Evolutionary conservation across 2,113 vertebrate genomes (phyloP).

Genomic region (Pampusana beccarii): DNA sequence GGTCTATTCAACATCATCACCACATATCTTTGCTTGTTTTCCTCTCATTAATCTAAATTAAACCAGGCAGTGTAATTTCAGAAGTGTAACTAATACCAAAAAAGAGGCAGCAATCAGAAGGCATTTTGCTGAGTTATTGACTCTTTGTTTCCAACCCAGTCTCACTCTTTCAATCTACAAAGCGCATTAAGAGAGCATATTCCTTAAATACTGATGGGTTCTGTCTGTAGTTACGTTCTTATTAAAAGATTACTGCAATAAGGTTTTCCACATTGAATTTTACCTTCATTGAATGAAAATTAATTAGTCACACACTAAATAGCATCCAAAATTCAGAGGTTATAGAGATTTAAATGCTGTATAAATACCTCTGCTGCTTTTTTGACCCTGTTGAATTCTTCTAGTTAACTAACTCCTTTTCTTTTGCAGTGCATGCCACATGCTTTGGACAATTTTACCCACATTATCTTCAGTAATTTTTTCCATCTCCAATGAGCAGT

Average conservation of each 20-base stretch:
- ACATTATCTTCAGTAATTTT: neutral
- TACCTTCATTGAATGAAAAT: neutral
- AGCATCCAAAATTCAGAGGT: neutral
- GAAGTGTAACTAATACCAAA: neutral
- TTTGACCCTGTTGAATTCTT: neutral
- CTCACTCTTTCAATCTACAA: neutral
- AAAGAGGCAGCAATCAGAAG: neutral
- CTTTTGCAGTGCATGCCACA: neutral
- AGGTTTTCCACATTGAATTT: neutral
- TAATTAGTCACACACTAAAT: neutral
- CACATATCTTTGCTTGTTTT: neutral
- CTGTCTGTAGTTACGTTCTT: neutral
- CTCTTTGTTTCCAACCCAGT: neutral
- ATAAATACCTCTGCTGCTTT: neutral
- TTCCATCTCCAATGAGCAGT: neutral
- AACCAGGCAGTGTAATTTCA: neutral
- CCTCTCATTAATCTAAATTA: neutral
- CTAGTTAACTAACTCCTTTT: neutral
- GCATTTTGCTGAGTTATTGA: neutral
- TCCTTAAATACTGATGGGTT: neutral
- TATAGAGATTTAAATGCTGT: neutral
- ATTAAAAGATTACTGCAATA: neutral
- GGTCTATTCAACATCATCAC: neutral
- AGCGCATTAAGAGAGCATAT: fast-evolving
- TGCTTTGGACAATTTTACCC: neutral